These are phyloP conservation scores for Genyomyrus donnyi DNA, from an alignment of 2,113 vertebrate genomes.

Conservation along the genomic window DNA sequence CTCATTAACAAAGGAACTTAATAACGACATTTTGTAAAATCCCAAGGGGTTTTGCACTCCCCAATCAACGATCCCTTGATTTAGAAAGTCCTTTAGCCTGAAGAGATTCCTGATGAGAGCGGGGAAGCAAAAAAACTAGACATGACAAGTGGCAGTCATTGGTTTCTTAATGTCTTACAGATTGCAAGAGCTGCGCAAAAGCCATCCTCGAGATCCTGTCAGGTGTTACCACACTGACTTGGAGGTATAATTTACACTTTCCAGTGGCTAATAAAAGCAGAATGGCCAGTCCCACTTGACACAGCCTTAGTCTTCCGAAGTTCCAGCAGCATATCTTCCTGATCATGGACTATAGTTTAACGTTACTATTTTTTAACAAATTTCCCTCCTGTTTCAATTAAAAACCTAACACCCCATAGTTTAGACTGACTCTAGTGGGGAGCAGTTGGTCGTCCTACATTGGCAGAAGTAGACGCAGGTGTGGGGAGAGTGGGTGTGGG, in stretches of 20 bases:
- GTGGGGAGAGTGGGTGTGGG: too few relatives aligned
- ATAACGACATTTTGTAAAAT: background rate
- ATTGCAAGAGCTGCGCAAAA: background rate
- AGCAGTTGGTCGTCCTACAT: background rate
- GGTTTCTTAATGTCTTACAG: background rate
- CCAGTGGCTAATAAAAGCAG: background rate
- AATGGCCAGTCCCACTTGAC: background rate
- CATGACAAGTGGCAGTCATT: background rate
- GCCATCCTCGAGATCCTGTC: background rate
- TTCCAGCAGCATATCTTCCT: background rate
- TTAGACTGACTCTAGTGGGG: background rate
- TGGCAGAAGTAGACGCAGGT: background rate
- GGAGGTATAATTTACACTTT: background rate
- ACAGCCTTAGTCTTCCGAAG: background rate
- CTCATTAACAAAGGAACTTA: background rate
- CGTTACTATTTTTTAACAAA: background rate
- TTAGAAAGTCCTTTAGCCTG: background rate
- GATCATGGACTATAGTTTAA: background rate
- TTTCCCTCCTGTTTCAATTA: background rate
- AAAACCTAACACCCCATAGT: background rate
- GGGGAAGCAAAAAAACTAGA: background rate
- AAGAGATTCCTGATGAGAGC: background rate
- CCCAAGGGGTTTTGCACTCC: background rate
- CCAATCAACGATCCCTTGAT: background rate
- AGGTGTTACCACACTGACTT: background rate